Percentiles rank a stretch among this genome's conserved stretches.
These are phyloP conservation scores for Ophion obscuratus DNA, from an alignment of 2,888 invertebrate genomes.

Conservation along the genomic window DNA sequence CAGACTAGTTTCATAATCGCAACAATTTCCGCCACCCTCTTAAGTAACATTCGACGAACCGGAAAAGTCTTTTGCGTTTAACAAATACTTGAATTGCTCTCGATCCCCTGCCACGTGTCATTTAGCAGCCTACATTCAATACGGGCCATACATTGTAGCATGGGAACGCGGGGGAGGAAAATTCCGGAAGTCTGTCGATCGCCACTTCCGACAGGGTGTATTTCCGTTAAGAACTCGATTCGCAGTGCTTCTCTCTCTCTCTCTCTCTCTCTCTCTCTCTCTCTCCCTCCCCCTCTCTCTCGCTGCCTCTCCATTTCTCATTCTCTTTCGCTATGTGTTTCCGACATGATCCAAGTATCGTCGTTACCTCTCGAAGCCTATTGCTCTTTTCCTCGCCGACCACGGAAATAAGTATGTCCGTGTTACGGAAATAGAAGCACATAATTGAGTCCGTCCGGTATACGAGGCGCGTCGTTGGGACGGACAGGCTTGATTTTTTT, in stretches of 20 bases:
- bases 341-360: constrained; percentile 36
- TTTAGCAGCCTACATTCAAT: neutral
- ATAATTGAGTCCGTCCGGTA: constrained; percentile 52
- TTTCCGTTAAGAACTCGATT: constrained; percentile 48
- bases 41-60: too few relatives aligned
- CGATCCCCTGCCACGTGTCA: neutral
- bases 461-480: neutral
- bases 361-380: constrained; percentile 5
- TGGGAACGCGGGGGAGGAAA: constrained; percentile 25
- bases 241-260: neutral
- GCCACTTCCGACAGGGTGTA: constrained; percentile 49
- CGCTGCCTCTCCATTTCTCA: too few relatives aligned
- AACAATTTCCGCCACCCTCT: neutral
- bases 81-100: neutral
- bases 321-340: constrained; percentile 5
- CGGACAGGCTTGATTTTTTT: neutral
- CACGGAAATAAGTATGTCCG: constrained; percentile 58
- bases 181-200: constrained; percentile 43
- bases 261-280: neutral
- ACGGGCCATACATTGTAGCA: neutral
- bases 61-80: neutral
- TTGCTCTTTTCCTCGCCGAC: constrained; percentile 26
- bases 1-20: neutral
- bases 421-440: constrained; percentile 53
- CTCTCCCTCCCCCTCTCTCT: neutral